Base-by-base conservation (phyloP, 2,113 vertebrate genomes). In the Perccottus glenii region DNA sequence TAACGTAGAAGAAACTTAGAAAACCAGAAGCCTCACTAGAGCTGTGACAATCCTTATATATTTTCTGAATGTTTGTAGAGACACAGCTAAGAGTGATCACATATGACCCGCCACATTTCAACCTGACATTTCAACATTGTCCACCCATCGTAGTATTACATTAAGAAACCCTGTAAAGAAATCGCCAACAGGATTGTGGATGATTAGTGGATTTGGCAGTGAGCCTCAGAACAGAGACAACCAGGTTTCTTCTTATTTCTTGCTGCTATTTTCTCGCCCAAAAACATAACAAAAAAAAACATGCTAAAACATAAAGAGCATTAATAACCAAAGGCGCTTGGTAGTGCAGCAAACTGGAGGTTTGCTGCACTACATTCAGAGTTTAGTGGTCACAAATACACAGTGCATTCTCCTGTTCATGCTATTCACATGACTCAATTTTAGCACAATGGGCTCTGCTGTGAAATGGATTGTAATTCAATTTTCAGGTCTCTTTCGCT, bases 381-480 rank as follows among this genome's bases (percentile, higher is more conserved):
- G 67, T 60, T n/a, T 43, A 67, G 63, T 57, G 40, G 49, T 58
- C 72, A 67, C 70, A 77, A 70, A 75, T 35, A 52, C 75, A 66
- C 57, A 50, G 38, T 40, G 19, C 11, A 56, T 43, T 10, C 63
- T 66, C 67, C 73, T 62, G 72, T 53, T 79, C 64, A 83, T 76
- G 73, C 69, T 53, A 0, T 32, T 77, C 77, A 88, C 85, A 88
- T 88, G 88, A 87, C 79, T 80, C 55, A 67, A 81, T 63, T 77
- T 78, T 66, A 57, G 58, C 15, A 79, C 78, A 85, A 86, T 77
- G 61, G 62, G 66, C 60, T 58, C 53, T 74, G 44, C 64, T 87
- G 74, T 80, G 47, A 82, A 72, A 60, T 60, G 64, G 46, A 53
- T 73, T 80, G 62, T 82, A 78, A 84, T 75, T 81, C 47, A 82